Base-by-base conservation (phyloP, 2,113 vertebrate genomes). In the Halichoerus grypus region DNA sequence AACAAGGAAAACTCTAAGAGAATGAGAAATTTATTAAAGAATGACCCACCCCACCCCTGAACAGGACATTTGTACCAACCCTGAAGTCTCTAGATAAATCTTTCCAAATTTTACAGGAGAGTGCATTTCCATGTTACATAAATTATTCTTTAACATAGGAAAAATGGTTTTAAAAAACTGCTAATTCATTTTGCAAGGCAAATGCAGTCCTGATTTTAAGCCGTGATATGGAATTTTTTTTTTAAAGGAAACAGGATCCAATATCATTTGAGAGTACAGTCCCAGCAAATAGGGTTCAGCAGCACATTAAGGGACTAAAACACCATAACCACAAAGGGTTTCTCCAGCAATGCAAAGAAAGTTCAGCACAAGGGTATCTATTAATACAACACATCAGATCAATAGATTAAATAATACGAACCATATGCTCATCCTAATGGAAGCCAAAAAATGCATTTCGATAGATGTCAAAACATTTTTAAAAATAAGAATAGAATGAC, bases 171-270 rank as follows among this genome's bases (percentile, higher is more conserved):
- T 9, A 24, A 67, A 86, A 77, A 67, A 57, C 85, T 93, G 71
- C 91, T 97, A 97, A 97, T 98, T 98, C 91, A 95, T 98, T 98
- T 97, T 94, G 85, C 93, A 98, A 97, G 88, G 91, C 91, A 95
- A 97, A 98, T 51, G 49, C 46, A 49, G 88, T 94, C 65, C 59
- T 94, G 97, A 98, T 97, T 97, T 91, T 93, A 81, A 97, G 81
- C 53, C 55, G 72, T 53, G 97, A 96, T 95, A 96, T 10, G 36
- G 65, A 90, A 36, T 80, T 85, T 72, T 87, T 87, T 85, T 88
- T 72, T 57, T 80, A n/a, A 88, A 92, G 86, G 71, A 85, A 95
- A 89, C 84, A 97, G 53, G 71, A 97, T 93, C 91, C 91, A 86
- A 15, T 96, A 91, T 93, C 22, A 33, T 67, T 91, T 95, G 94